These are phyloP conservation scores for Stenodera caucasica DNA, from an alignment of 2,888 invertebrate species.

Conservation along the genomic window DNA sequence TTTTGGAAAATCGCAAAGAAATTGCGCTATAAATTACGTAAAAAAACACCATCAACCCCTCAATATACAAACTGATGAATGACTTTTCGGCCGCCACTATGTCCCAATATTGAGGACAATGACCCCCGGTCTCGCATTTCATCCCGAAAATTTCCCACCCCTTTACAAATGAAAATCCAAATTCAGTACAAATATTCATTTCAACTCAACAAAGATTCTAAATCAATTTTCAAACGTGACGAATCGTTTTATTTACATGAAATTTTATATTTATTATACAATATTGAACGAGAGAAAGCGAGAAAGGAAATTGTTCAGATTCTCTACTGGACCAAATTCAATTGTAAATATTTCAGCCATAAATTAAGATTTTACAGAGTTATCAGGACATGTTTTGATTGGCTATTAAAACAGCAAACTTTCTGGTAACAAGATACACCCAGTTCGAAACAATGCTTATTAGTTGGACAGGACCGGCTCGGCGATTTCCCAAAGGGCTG, in stretches of 20 bases:
- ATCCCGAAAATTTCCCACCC: not conserved
- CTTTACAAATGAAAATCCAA: not conserved
- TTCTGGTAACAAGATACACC: not conserved
- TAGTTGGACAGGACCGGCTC: too few species aligned
- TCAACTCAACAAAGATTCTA: too few species aligned
- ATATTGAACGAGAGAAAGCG: too few species aligned
- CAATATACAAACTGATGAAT: not conserved
- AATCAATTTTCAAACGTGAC: too few species aligned
- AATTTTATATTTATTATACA: too few species aligned
- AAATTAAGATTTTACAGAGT: too few species aligned
- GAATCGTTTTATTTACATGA: too few species aligned
- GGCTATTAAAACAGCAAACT: not conserved
- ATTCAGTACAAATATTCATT: too few species aligned
- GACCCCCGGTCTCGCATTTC: not conserved
- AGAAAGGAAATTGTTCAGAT: not conserved
- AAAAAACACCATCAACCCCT: not conserved
- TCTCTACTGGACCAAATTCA: not conserved
- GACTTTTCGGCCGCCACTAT: constrained; percentile 2
- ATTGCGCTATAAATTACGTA: too few species aligned
- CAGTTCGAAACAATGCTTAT: not conserved
- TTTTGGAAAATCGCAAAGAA: too few species aligned
- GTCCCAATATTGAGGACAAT: constrained; percentile 4
- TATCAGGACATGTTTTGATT: not conserved
- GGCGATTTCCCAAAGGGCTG: too few species aligned
- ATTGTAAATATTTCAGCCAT: too few species aligned